These are phyloP conservation scores for Netta rufina DNA, from an alignment of 2,797 vertebrate species.

Conservation along the genomic window DNA sequence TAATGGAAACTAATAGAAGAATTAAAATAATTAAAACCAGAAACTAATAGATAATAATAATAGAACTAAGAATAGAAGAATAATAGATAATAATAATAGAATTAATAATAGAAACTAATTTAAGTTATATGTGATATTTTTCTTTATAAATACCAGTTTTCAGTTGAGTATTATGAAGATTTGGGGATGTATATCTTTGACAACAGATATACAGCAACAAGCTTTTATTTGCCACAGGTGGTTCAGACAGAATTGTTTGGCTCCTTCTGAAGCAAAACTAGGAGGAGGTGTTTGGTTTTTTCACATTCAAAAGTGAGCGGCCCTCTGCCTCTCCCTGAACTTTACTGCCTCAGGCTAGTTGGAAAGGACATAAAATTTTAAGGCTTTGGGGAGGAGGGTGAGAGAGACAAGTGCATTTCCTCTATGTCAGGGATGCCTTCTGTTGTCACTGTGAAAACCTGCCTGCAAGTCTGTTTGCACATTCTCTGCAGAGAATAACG, in stretches of 20 bases:
- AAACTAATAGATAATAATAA: no score
- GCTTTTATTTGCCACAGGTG: background rate
- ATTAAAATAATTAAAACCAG: no score
- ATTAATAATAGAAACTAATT: background rate
- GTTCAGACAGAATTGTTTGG: background rate
- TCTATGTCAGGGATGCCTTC: background rate
- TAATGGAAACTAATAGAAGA: background rate
- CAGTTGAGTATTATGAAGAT: background rate
- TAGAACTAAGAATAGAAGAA: no score
- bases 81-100: no score
- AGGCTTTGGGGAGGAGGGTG: background rate
- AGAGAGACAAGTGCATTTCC: background rate
- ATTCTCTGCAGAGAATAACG: background rate
- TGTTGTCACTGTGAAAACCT: slow-evolving; percentile 6
- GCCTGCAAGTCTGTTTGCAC: slow-evolving; percentile 3
- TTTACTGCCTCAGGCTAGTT: background rate
- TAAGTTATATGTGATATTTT: background rate
- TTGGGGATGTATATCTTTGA: background rate
- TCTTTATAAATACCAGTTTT: background rate
- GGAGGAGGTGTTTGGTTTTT: background rate
- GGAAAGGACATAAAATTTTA: background rate
- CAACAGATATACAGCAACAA: background rate
- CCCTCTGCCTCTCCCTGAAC: background rate
- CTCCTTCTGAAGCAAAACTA: background rate
- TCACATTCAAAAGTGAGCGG: background rate